Percentiles rank a stretch among this genome's conserved stretches.
Evolutionary conservation across 92 coral and sea anemone species (phyloP).

Genomic region (Palythoa caribaeorum): DNA sequence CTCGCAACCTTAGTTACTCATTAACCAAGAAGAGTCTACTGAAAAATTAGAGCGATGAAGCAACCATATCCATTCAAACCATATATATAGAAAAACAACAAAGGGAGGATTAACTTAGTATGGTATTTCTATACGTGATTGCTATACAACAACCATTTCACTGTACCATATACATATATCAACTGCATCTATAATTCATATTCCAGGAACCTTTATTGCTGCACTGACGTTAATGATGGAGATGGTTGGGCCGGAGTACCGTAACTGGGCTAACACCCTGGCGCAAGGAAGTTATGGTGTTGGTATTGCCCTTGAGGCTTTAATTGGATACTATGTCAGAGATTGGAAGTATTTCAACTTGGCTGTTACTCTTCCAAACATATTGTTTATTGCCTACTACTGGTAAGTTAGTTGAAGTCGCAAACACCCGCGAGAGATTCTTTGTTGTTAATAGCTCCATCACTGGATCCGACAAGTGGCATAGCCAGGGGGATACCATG

Average conservation of each 20-base stretch:
- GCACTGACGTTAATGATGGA: constrained; percentile 95
- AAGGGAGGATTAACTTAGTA: too few relatives aligned
- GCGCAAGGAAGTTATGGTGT: constrained; percentile 90
- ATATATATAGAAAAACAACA: too few relatives aligned
- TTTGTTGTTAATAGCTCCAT: too few relatives aligned
- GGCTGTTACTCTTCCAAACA: constrained; percentile 80
- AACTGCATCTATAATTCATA: background rate
- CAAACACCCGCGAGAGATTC: too few relatives aligned
- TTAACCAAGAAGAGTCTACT: too few relatives aligned
- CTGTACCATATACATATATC: background rate
- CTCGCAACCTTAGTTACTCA: too few relatives aligned
- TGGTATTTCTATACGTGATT: too few relatives aligned
- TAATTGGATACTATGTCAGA: constrained; percentile 80
- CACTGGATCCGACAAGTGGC: too few relatives aligned
- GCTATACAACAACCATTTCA: too few relatives aligned
- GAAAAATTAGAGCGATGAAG: too few relatives aligned
- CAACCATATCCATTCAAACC: too few relatives aligned
- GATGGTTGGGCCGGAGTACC: constrained; percentile 86
- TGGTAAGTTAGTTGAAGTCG: constrained; percentile 69
- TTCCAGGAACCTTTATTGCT: constrained; percentile 87
- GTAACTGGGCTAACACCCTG: constrained; percentile 92
- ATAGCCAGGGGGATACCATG: too few relatives aligned
- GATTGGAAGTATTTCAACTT: constrained; percentile 91
- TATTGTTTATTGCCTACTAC: constrained; percentile 80
- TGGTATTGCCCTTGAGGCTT: constrained; percentile 91